phyloP scores from a whole-genome alignment of 2,113 vertebrate genomes.

The Choloepus hoffmanni region DNA sequence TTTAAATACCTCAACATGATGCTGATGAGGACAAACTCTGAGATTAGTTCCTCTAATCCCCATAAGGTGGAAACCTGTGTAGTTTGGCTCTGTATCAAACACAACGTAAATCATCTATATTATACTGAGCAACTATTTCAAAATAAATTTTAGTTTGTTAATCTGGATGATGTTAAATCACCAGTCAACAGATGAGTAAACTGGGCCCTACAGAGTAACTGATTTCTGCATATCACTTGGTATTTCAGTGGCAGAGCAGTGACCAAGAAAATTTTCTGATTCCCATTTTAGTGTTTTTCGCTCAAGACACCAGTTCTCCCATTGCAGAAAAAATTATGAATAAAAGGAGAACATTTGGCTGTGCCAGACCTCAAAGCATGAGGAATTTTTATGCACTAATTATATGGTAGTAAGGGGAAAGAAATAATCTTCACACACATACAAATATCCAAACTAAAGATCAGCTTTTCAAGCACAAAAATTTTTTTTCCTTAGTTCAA shows the following conservation, averaged over 20 bases:
- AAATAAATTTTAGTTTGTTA: background rate
- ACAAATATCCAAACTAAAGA: conserved; percentile 28
- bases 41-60: background rate
- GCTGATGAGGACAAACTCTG: background rate
- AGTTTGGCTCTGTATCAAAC: background rate
- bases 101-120: background rate
- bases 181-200: background rate
- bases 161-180: background rate
- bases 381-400: conserved; percentile 21
- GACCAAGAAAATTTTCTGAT: background rate
- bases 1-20: background rate
- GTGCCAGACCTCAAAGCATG: background rate
- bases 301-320: background rate
- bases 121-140: background rate
- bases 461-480: background rate
- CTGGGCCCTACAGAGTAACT: background rate
- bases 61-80: background rate
- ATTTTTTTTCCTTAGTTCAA: too few relatives aligned
- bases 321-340: background rate
- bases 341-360: conserved; percentile 48
- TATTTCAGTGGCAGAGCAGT: background rate
- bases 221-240: background rate
- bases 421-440: background rate
- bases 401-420: background rate
- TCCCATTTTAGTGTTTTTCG: background rate